phyloP scores from a whole-genome alignment of 2,797 vertebrate genomes.

The Urosaurus nigricauda region DNA sequence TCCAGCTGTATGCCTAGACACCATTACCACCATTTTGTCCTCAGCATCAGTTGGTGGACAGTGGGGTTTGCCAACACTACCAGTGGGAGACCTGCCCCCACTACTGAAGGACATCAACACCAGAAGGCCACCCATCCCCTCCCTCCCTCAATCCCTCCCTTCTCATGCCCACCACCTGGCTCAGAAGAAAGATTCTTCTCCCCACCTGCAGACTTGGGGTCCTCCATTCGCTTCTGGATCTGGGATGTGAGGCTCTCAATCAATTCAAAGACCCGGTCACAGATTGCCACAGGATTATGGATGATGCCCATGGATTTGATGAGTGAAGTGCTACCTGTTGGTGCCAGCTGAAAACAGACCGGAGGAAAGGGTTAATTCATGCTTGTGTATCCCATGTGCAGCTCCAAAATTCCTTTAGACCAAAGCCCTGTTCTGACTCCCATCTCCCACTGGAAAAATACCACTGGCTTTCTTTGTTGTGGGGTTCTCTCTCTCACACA shows the following conservation, averaged over 20 bases:
- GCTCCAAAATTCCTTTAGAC: not conserved
- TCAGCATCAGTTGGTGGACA: too few relatives aligned
- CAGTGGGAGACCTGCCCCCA: too few relatives aligned
- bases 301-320: slow-evolving; percentile 93
- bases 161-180: accelerated
- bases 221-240: slow-evolving; percentile 91
- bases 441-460: too few relatives aligned
- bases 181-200: not conserved
- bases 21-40: too few relatives aligned
- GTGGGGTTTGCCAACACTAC: too few relatives aligned
- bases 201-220: slow-evolving; percentile 93
- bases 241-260: slow-evolving; percentile 96
- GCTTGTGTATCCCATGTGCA: not conserved
- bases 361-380: not conserved
- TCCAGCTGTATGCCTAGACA: too few relatives aligned
- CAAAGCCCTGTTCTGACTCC: too few relatives aligned
- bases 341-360: slow-evolving; percentile 86
- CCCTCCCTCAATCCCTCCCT: too few relatives aligned
- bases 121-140: not conserved
- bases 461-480: too few relatives aligned
- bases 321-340: slow-evolving; percentile 88
- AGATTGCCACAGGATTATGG: slow-evolving; percentile 92
- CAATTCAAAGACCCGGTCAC: slow-evolving; percentile 91
- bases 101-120: too few relatives aligned
- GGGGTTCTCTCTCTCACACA: too few relatives aligned